Evolutionary conservation across 92 coral and sea anemone genomes (phyloP).

Genomic region (Hydrozoanthus gracilis): DNA sequence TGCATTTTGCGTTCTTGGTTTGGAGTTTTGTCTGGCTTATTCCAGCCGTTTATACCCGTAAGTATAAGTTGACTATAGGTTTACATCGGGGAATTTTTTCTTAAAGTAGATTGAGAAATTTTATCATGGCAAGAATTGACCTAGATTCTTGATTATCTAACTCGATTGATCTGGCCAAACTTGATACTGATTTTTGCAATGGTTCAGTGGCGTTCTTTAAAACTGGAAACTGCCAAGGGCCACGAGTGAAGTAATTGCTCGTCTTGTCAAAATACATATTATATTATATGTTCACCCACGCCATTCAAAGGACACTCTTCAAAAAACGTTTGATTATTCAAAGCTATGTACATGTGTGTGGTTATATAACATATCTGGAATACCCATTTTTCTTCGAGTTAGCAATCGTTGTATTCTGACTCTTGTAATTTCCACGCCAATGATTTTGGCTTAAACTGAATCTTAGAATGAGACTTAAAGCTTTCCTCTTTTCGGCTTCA

Average conservation of each 20-base stretch:
- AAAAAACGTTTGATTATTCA: no score
- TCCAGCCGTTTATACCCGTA: background rate
- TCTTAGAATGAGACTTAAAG: no score
- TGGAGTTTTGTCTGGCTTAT: slow-evolving; percentile 26
- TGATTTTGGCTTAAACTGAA: no score
- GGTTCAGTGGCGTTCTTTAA: background rate
- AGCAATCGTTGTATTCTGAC: no score
- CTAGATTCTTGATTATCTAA: background rate
- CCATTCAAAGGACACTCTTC: no score
- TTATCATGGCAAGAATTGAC: background rate
- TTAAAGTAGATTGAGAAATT: background rate
- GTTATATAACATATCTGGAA: no score
- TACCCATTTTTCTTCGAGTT: no score
- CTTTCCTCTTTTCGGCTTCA: background rate
- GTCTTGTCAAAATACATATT: slow-evolving; percentile 1
- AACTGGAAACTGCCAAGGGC: background rate
- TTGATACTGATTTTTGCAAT: no score
- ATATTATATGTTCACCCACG: background rate
- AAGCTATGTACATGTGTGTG: no score
- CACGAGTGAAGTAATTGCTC: background rate
- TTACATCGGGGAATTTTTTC: background rate
- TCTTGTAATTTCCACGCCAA: no score
- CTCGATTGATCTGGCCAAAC: background rate
- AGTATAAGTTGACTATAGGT: background rate
- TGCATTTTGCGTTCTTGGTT: slow-evolving; percentile 19